phyloP scores from a whole-genome alignment of 2,888 invertebrate species.

The Loripinus fragilis region DNA sequence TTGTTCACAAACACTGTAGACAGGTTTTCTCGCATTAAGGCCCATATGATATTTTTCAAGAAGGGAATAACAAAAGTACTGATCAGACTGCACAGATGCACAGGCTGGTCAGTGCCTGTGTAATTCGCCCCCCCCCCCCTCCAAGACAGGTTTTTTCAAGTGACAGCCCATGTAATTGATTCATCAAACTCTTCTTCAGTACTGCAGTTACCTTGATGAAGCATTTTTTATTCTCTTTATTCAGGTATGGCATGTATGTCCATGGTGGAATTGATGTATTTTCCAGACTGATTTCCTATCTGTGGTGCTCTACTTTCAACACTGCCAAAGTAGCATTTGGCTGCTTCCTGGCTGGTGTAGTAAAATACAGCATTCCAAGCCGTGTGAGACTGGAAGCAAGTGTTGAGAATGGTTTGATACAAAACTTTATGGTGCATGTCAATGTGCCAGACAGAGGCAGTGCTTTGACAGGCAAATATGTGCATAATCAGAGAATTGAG shows the following conservation, averaged over 20 bases:
- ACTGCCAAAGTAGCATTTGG: slow-evolving; percentile 17
- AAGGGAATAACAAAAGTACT: no score
- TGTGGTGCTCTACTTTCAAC: slow-evolving; percentile 28
- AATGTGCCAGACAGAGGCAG: slow-evolving; percentile 30
- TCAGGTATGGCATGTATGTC: slow-evolving; percentile 45
- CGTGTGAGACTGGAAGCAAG: slow-evolving; percentile 37
- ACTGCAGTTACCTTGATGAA: no score
- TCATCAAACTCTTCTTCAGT: no score
- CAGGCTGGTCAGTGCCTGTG: no score
- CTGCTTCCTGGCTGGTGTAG: slow-evolving; percentile 25
- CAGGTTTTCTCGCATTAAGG: no score
- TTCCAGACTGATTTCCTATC: slow-evolving; percentile 31
- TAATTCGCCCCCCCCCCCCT: no score
- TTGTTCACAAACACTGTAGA: no score
- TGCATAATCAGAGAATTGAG: slow-evolving; percentile 45
- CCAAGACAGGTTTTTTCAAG: no score
- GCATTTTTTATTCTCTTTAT: slow-evolving; percentile 12
- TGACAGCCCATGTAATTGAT: no score
- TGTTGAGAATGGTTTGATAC: slow-evolving; percentile 33
- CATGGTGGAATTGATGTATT: slow-evolving; percentile 53
- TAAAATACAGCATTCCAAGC: slow-evolving; percentile 33
- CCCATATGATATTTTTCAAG: no score
- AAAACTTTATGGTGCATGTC: slow-evolving; percentile 23
- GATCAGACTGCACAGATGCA: no score
- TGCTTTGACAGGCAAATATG: slow-evolving; percentile 26